Conservation (phyloP, 2,888 invertebrate species). For the Drosophila prolongata region DNA sequence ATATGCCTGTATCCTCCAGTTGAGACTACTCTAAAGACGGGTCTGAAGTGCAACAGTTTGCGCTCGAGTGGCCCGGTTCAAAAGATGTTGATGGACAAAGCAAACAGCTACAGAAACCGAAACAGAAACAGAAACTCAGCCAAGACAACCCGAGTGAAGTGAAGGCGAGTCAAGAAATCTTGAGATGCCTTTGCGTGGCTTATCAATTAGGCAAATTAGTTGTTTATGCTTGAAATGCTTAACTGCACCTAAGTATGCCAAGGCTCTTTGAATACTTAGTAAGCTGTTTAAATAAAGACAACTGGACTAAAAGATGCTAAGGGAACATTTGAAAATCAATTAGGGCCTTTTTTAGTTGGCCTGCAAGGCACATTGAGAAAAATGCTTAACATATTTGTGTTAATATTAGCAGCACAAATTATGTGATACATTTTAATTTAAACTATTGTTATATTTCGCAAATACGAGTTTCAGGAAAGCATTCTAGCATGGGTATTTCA, state of each 20-base stretch:
- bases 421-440: too few relatives aligned
- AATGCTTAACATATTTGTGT: too few relatives aligned
- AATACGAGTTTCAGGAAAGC: too few relatives aligned
- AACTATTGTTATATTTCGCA: too few relatives aligned
- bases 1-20: neutral
- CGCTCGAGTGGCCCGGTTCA: slow-evolving; percentile 60
- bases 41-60: slow-evolving; percentile 64
- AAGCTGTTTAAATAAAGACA: slow-evolving; percentile 48
- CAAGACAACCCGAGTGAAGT: slow-evolving; percentile 9
- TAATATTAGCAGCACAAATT: too few relatives aligned
- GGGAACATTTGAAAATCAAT: slow-evolving; percentile 60
- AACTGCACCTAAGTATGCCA: slow-evolving; percentile 36
- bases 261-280: slow-evolving; percentile 35
- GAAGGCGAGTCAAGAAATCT: slow-evolving; percentile 34
- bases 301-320: slow-evolving; percentile 49
- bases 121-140: slow-evolving; percentile 20
- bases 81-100: slow-evolving; percentile 67
- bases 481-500: too few relatives aligned
- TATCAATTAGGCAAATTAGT: slow-evolving; percentile 78
- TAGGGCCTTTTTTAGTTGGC: slow-evolving; percentile 39
- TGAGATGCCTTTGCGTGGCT: slow-evolving; percentile 62
- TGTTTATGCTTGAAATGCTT: slow-evolving; percentile 45
- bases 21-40: slow-evolving; percentile 9
- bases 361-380: neutral
- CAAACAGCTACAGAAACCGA: slow-evolving; percentile 36